Evolutionary conservation across 2,888 invertebrate genomes (phyloP), one percentile per base, ranked within the genome.

Genomic region (Rhamphomyia laevipes): DNA sequence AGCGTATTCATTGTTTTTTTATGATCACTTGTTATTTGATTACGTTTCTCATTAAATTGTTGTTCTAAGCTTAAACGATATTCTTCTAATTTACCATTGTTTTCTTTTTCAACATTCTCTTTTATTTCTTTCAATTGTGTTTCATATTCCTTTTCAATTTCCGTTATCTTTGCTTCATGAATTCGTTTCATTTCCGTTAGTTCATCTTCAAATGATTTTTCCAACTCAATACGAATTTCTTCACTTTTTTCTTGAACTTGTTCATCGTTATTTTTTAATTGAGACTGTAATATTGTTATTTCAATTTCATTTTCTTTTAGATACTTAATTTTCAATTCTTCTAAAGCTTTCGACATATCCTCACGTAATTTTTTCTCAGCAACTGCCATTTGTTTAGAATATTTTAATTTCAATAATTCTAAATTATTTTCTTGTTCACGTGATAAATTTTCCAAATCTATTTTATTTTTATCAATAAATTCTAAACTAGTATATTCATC

Each of bases 371-470:
- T 77, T 16, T 74, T 72, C 49, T 70, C 52, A 63, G 68, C 66
- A 54, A 60, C 54, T 61, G 73, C 62, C 55, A 67, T 62, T 58
- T 71, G 68, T 21, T 60, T 59, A 35, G 66, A 62, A 27, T 74
- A 61, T 66, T 77, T 74, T 64, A 73, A 65, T 62, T 77, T 69
- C 63, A 78, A 58, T 68, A 80, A 67, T 61, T 77, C 51, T 7
- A 65, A 56, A 12, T 65, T 62, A 1, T 58, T 58, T 35, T 61
- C 61, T 42, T 65, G 64, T 43, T 64, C 63, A 16, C 60, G 58
- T 6, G 57, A 60, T 38, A 64, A 47, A 37, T 72, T 72, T 52
- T 77, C 73, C 58, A 79, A 73, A 46, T 79, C 78, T 53, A 76
- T 73, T 7, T 63, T 61, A 56, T 63, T 64, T 42, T 54, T 61